Evolutionary conservation across 2,113 vertebrate genomes (phyloP), one percentile per base, ranked within the genome.

Genomic region (Oreochromis tanganicae): DNA sequence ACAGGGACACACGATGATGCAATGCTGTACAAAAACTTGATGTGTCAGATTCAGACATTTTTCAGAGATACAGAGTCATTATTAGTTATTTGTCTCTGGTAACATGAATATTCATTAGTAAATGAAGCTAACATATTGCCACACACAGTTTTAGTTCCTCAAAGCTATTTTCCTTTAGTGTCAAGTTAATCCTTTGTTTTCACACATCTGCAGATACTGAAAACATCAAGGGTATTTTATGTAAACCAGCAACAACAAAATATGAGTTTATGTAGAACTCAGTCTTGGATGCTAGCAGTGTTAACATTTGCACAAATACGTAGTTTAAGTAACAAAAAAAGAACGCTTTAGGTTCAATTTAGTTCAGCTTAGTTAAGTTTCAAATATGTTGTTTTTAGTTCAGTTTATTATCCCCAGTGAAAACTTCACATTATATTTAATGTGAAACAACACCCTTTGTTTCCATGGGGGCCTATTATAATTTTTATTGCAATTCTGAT

Each of bases 341-440:
- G 4, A 29, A 57, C 1, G 0, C 56, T 29, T 57, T 29, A 29
- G 24, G 1, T 29, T 57, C 13, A 57, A 29, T 16, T 16, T 16
- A 29, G 24, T 59, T 59, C 56, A 59, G 56, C 56, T 59, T 12
- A 10, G 8, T 63, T 63, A 36, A 66, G 29, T 36, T 66, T 3
- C 32, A 66, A n/a, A 66, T 11, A 36, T 38, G 34, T 8, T 41
- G 17, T 38, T 38, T 68, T 68, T n/a, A 38, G 34, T 66, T 68
- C 34, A 21, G 6, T 66, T 19, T 38, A 59, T 38, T 68, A 13
- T 68, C 0, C 11, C 11, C 17, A 21, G 63, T 13, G 19, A 41
- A 68, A 68, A 68, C 0, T 0, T 13, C 63, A 68, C 63, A 21
- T 21, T 38, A 21, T 66, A 66, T 12, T 66, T 38, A n/a, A n/a